Conservation (phyloP, 92 coral and sea anemone genomes). For the Porites evermanni region DNA sequence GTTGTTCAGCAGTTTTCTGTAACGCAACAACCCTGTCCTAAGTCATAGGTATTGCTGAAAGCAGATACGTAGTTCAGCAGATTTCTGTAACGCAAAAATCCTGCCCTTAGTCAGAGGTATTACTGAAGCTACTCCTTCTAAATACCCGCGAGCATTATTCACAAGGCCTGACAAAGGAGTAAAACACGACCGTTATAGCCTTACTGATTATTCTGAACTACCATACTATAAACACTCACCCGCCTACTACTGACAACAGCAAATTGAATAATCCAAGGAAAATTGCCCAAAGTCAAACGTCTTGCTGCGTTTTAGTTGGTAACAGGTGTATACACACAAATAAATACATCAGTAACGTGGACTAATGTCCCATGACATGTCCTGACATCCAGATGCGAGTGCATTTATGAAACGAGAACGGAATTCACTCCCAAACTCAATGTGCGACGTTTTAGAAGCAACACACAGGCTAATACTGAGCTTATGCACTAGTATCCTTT, state of each 20-base stretch:
- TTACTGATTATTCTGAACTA: background rate
- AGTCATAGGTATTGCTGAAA: background rate
- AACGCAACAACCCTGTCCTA: background rate
- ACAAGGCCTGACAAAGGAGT: background rate
- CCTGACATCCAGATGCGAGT: background rate
- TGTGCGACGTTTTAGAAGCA: constrained; percentile 1
- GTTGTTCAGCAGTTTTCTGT: too few species aligned
- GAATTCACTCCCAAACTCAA: background rate
- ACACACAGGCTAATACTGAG: constrained; percentile 5
- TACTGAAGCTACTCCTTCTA: background rate
- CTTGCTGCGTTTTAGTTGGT: background rate
- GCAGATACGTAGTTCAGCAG: too few species aligned
- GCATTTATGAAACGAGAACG: background rate
- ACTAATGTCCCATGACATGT: background rate
- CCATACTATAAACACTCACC: background rate
- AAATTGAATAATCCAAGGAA: constrained; percentile 16
- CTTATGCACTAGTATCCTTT: constrained; percentile 19
- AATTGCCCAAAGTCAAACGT: background rate
- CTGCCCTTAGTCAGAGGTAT: background rate
- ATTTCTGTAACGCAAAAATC: too few species aligned
- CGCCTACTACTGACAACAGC: background rate
- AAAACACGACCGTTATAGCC: background rate
- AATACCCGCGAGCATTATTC: background rate
- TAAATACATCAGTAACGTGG: background rate
- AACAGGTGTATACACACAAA: constrained; percentile 7